Conservation (phyloP, 30 jellyfish, hydroid and myxozoan species). For the Catostylus mosaicus region DNA sequence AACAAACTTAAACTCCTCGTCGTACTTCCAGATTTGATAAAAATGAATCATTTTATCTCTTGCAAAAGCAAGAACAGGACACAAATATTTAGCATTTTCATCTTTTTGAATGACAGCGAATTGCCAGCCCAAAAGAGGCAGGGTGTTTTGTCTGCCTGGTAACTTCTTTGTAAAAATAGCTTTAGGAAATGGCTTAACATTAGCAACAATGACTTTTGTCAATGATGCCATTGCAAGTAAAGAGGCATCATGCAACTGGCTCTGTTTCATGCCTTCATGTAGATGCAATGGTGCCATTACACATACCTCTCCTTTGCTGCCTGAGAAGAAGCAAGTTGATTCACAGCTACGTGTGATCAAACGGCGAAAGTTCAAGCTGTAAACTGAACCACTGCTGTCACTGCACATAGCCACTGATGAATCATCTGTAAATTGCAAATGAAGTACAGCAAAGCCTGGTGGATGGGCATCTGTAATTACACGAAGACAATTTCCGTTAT, state of each 20-base stretch:
- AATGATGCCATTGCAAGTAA: conserved; percentile 98
- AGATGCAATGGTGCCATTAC: conserved; percentile 97
- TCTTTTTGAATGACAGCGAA: conserved; percentile 84
- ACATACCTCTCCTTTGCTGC: conserved; percentile 99
- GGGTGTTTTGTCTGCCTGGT: conserved; percentile 78
- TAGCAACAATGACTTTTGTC: conserved; percentile 88
- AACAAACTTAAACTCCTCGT: conserved; percentile 60
- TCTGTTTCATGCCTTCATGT: conserved; percentile 83
- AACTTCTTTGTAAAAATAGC: conserved; percentile 85
- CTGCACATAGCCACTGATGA: conserved; percentile 93
- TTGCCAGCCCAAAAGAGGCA: conserved; percentile 95
- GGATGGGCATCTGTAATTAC: conserved; percentile 99
- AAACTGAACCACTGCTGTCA: conserved; percentile 99
- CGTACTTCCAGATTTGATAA: conserved; percentile 76
- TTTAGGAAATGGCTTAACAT: conserved; percentile 91
- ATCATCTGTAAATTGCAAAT: conserved; percentile 98
- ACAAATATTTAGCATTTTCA: conserved; percentile 60
- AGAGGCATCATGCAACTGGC: conserved; percentile 83
- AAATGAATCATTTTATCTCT: conserved; percentile 81
- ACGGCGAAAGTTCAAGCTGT: conserved; percentile 89
- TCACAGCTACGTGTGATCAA: conserved; percentile 94
- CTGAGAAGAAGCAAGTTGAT: conserved; percentile 95
- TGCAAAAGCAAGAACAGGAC: conserved; percentile 97
- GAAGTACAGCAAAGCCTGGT: conserved; percentile 95
- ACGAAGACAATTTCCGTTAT: conserved; percentile 91